Evolutionary conservation across 2,113 vertebrate species (phyloP), one percentile per base, ranked within the genome.

Genomic region (Trogon melanurus): DNA sequence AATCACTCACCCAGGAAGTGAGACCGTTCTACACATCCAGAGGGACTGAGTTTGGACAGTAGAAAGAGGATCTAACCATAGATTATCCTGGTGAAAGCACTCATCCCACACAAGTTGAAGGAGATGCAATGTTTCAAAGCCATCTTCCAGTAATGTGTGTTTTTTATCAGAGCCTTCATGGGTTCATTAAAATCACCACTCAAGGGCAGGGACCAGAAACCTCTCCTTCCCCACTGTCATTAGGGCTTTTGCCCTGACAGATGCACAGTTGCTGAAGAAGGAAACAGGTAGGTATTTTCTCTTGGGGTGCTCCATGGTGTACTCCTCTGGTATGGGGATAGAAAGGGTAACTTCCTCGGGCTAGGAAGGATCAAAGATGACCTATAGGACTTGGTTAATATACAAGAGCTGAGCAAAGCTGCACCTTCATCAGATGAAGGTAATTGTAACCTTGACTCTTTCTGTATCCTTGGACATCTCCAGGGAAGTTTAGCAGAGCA

Each of bases 371-470:
- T 21, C 0, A 0, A 82, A 66, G 34, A 67, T 20, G 20, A 61
- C 30, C 16, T 48, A 4, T 44, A 9, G 19, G 27, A 72, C 41
- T 60, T 0, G 0, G 11, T 2, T 1, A 2, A 4, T 9, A 16
- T 23, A 17, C 0, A 4, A 53, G 36, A 51, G 17, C 17, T 91
- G 60, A 78, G 60, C 32, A 82, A 91, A 75, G 30, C 47, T 84
- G 51, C 23, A 26, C 47, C 38, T 67, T 71, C 5, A 17, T 76
- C 9, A 13, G 22, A 9, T 29, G 30, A 62, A 82, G 56, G 20
- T 38, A 85, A 56, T 8, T 62, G 65, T 56, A 70, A 47, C n/a
- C 64, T 80, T 90, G 85, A 56, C 41, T 51, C 30, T 76, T 73
- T 83, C 38, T 75, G 57, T 64, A 27, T 66, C 44, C 76, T 90